Evolutionary conservation across 2,888 invertebrate species (phyloP).

Genomic region (Tuta absoluta): DNA sequence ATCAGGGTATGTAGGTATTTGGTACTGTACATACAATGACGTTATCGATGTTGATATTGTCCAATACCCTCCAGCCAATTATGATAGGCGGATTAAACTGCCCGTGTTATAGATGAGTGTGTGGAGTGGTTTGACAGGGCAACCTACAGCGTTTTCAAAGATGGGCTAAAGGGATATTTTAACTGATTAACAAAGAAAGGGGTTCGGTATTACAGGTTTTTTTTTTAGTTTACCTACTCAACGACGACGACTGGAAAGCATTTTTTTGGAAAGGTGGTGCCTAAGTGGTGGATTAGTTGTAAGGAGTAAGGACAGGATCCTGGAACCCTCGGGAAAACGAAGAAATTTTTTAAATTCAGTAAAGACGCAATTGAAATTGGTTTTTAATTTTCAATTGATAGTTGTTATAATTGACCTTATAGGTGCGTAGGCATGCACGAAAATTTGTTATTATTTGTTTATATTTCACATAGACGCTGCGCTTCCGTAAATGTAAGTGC

Average conservation of each 20-base stretch:
- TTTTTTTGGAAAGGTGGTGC: too few relatives aligned
- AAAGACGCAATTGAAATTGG: too few relatives aligned
- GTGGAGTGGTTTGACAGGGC: conserved; percentile 6
- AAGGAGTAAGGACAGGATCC: too few relatives aligned
- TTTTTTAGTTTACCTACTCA: too few relatives aligned
- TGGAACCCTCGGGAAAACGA: too few relatives aligned
- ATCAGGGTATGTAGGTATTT: not conserved
- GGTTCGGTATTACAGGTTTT: too few relatives aligned
- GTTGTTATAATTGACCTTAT: too few relatives aligned
- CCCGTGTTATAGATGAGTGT: conserved; percentile 5
- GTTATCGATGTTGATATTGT: conserved; percentile 14
- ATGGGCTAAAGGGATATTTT: not conserved
- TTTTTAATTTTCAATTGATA: too few relatives aligned
- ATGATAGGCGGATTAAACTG: conserved; percentile 13
- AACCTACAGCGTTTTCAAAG: not conserved
- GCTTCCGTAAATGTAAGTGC: conserved; percentile 2
- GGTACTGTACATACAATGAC: conserved; percentile 4
- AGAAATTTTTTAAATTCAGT: too few relatives aligned
- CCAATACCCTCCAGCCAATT: conserved; percentile 14
- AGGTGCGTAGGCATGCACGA: not conserved
- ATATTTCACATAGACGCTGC: not conserved
- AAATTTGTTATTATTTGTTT: not conserved
- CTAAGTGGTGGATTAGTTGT: too few relatives aligned
- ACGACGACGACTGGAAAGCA: too few relatives aligned
- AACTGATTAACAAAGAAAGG: too few relatives aligned